These are phyloP conservation scores for Eurystomus glaucurus DNA, from an alignment of 2,797 vertebrate genomes.

Conservation along the genomic window DNA sequence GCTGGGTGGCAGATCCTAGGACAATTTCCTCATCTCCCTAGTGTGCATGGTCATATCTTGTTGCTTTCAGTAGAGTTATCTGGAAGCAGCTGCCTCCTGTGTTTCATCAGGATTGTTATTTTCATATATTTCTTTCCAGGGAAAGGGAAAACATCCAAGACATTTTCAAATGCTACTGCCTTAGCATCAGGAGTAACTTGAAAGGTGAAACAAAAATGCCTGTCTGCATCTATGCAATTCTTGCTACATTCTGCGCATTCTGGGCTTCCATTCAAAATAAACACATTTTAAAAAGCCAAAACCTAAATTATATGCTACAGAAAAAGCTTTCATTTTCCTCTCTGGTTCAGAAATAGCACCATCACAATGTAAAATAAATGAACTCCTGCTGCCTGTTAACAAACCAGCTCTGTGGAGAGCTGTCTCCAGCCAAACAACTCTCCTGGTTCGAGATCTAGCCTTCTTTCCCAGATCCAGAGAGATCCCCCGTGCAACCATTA, in stretches of 20 bases:
- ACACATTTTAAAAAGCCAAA: not conserved
- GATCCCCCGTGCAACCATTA: not conserved
- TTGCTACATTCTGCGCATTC: slow-evolving; percentile 20
- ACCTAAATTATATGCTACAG: not conserved
- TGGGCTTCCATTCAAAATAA: slow-evolving; percentile 45
- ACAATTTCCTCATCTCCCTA: not conserved
- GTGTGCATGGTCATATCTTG: not conserved
- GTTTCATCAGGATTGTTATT: not conserved
- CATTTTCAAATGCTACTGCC: slow-evolving; percentile 12
- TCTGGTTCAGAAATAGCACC: slow-evolving; percentile 20
- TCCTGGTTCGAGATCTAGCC: not conserved
- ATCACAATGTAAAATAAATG: not conserved
- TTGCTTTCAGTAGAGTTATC: not conserved
- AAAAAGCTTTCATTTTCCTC: not conserved
- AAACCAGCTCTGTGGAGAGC: not conserved
- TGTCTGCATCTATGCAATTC: not conserved
- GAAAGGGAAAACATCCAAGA: not conserved
- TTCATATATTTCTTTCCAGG: not conserved
- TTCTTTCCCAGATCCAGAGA: not conserved
- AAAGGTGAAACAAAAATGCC: slow-evolving; percentile 34
- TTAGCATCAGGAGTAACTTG: slow-evolving; percentile 1
- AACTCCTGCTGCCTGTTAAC: not conserved
- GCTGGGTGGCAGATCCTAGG: not conserved
- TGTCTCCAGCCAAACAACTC: not conserved
- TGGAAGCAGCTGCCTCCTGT: not conserved